Percentiles rank a stretch among this genome's conserved stretches.
Conservation (phyloP, 2,113 vertebrate species). For the Hypomesus transpacificus region DNA sequence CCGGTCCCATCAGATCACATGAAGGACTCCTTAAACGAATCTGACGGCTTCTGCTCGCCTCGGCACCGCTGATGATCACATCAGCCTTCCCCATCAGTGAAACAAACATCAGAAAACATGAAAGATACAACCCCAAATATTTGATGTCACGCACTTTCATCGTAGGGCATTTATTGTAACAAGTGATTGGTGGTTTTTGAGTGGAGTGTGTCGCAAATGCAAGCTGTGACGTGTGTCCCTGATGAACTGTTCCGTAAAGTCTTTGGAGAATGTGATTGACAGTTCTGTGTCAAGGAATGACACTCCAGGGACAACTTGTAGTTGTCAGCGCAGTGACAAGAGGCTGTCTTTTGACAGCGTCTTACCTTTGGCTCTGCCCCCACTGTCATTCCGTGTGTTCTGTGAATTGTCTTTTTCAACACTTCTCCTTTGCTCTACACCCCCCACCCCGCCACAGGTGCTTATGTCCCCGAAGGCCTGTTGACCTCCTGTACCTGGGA, state of each 20-base stretch:
- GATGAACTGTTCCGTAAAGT: too few species aligned
- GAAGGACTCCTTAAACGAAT: conserved; percentile 7
- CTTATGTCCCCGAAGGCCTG: conserved; percentile 90
- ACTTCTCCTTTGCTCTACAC: background rate
- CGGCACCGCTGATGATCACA: background rate
- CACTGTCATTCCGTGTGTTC: background rate
- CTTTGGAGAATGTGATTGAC: too few species aligned
- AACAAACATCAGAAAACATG: background rate
- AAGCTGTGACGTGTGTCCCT: too few species aligned
- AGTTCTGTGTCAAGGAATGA: too few species aligned
- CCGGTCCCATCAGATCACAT: background rate
- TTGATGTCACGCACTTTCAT: background rate
- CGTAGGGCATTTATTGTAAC: too few species aligned
- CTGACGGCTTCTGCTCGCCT: background rate
- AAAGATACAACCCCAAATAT: background rate
- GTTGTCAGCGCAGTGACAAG: too few species aligned
- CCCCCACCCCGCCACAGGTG: conserved; percentile 66
- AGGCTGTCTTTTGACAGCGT: background rate
- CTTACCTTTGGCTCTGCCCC: background rate
- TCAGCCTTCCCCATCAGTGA: background rate
- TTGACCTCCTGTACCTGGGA: conserved; percentile 95
- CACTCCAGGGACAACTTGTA: too few species aligned
- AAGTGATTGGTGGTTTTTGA: too few species aligned
- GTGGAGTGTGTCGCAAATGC: too few species aligned
- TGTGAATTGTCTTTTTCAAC: background rate